Evolutionary conservation across 2,888 invertebrate species (phyloP).

Genomic region (Eubasilissa splendida): DNA sequence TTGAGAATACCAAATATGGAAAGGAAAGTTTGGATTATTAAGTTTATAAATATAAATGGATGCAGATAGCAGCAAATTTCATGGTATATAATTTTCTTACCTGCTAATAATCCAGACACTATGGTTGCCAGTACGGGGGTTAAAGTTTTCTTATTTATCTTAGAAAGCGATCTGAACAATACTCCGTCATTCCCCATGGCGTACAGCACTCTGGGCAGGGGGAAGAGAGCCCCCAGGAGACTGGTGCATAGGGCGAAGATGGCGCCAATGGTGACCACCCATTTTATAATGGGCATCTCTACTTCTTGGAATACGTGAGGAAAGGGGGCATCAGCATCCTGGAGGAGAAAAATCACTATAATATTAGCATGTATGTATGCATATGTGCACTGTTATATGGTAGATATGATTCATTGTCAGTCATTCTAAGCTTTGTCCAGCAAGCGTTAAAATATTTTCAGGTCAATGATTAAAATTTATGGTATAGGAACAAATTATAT

Average conservation of each 20-base stretch:
- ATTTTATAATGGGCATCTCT: slow-evolving; percentile 84
- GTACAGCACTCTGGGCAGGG: slow-evolving; percentile 89
- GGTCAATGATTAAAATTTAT: too few species aligned
- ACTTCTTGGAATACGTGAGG: slow-evolving; percentile 87
- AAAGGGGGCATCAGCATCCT: slow-evolving; percentile 89
- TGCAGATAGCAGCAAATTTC: not conserved
- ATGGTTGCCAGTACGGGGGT: slow-evolving; percentile 87
- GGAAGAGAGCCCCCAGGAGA: slow-evolving; percentile 90
- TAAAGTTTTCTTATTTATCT: slow-evolving; percentile 81
- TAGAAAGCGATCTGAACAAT: slow-evolving; percentile 81
- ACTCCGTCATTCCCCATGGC: slow-evolving; percentile 94
- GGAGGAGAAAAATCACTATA: slow-evolving; percentile 60
- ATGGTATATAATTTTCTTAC: slow-evolving; percentile 63
- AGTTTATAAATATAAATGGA: too few species aligned
- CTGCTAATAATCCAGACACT: slow-evolving; percentile 83
- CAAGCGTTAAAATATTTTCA: too few species aligned
- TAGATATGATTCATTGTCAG: too few species aligned
- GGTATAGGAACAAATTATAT: too few species aligned
- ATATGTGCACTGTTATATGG: too few species aligned
- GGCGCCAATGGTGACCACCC: slow-evolving; percentile 93
- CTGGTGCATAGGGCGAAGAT: slow-evolving; percentile 93
- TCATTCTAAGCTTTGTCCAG: too few species aligned
- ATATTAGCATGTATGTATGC: too few species aligned
- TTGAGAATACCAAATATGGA: too few species aligned
- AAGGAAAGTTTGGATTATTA: too few species aligned